Evolutionary conservation across 2,888 invertebrate genomes (phyloP).

Genomic region (Netelia inedita): DNA sequence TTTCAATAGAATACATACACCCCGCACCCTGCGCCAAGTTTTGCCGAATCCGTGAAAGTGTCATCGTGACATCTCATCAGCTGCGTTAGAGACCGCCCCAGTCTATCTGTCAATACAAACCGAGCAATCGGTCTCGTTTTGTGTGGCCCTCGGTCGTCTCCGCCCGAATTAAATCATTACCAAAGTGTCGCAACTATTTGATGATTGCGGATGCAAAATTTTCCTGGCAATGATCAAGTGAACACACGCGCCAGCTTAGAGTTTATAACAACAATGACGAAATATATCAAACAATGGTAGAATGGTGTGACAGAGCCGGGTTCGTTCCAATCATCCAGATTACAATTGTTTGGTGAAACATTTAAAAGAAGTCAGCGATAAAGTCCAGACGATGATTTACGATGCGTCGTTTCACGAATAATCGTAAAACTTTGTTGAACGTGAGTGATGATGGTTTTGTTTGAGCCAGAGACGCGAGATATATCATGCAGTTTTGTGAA

Average conservation of each 20-base stretch:
- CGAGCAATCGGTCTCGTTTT: slow-evolving; percentile 15
- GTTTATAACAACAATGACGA: slow-evolving; percentile 17
- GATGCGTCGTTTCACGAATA: slow-evolving; percentile 37
- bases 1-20: too few relatives aligned
- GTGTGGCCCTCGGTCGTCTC: neutral
- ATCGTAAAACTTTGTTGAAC: slow-evolving; percentile 36
- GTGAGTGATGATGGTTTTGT: slow-evolving; percentile 38
- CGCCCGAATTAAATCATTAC: slow-evolving; percentile 12
- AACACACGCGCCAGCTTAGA: slow-evolving; percentile 8
- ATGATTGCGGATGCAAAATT: slow-evolving; percentile 11
- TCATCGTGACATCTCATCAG: slow-evolving; percentile 57
- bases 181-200: slow-evolving; percentile 24
- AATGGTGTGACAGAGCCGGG: neutral
- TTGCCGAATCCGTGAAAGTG: slow-evolving; percentile 22
- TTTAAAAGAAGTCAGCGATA: slow-evolving; percentile 6
- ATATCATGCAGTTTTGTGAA: slow-evolving; percentile 28
- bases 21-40: neutral
- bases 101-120: slow-evolving; percentile 27
- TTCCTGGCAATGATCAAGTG: neutral
- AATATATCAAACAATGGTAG: slow-evolving; percentile 26
- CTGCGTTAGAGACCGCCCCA: slow-evolving; percentile 49
- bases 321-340: slow-evolving; percentile 3
- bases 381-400: slow-evolving; percentile 10
- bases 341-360: slow-evolving; percentile 11
- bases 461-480: slow-evolving; percentile 4